These are phyloP conservation scores for Wiebesia pumilae DNA, from an alignment of 1,140 invertebrate genomes.

Conservation along the genomic window DNA sequence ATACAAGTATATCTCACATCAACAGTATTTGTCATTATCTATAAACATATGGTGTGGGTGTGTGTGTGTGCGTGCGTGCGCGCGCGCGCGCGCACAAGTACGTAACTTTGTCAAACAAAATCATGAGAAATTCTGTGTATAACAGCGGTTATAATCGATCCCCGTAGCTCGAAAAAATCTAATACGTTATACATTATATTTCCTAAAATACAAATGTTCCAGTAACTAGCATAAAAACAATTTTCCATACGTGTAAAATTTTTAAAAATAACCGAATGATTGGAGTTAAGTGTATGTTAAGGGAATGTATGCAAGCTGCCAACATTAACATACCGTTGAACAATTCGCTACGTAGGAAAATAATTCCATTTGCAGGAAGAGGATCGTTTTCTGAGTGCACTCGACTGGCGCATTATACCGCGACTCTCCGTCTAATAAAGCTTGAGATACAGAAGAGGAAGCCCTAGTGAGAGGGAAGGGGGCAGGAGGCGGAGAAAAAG, in stretches of 20 bases:
- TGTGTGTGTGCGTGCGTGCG: too few species aligned
- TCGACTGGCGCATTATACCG: conserved; percentile 33
- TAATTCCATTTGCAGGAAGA: not conserved
- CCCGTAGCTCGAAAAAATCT: not conserved
- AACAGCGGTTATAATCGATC: not conserved
- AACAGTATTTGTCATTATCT: not conserved
- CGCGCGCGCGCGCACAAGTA: too few species aligned
- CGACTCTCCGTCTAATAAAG: conserved; percentile 48
- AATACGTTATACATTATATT: not conserved
- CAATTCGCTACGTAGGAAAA: conserved; percentile 15
- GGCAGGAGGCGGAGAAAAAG: not conserved
- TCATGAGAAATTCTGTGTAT: not conserved
- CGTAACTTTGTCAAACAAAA: not conserved
- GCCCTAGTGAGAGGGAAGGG: not conserved
- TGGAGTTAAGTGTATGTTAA: not conserved
- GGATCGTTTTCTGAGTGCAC: conserved; percentile 1
- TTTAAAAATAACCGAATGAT: not conserved
- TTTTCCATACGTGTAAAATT: not conserved
- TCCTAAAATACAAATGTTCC: not conserved
- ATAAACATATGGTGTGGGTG: not conserved
- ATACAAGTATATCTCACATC: not conserved
- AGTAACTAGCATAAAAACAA: too few species aligned
- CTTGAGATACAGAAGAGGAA: not conserved
- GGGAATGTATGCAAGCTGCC: not conserved
- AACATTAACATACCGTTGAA: not conserved